A percentile compares a stretch with the other conserved stretches of the same genome.
Evolutionary conservation across 2,113 vertebrate species (phyloP).

Genomic region (Paracanthobrama guichenoti): DNA sequence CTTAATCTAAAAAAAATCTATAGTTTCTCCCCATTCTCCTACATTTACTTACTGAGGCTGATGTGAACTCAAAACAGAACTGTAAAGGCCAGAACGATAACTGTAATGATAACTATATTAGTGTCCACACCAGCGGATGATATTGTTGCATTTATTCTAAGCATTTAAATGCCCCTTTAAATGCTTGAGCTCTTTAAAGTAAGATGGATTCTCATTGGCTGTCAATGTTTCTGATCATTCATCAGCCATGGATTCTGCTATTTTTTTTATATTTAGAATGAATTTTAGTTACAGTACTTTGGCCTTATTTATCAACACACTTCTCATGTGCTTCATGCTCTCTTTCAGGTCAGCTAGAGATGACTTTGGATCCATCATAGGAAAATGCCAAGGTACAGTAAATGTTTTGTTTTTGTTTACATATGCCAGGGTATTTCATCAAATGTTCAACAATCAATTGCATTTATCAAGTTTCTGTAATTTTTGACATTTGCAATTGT

Average conservation of each 20-base stretch:
- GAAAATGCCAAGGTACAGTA: conserved; percentile 58
- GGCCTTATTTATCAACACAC: background rate
- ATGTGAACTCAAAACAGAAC: background rate
- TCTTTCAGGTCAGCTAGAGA: conserved; percentile 54
- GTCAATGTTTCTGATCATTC: no score
- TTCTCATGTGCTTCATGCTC: conserved; percentile 11
- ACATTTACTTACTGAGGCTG: background rate
- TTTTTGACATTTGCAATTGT: background rate
- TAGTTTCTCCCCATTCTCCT: background rate
- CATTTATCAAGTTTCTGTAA: background rate
- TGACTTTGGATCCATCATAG: conserved; percentile 59
- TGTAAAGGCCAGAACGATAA: background rate
- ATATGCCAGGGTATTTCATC: background rate
- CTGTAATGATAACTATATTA: no score
- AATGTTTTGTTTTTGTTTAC: background rate
- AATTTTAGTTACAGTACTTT: no score
- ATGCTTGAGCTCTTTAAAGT: no score
- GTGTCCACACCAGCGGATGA: no score
- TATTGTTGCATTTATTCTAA: no score
- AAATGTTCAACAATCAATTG: background rate
- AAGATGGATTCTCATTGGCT: no score
- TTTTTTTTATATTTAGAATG: no score
- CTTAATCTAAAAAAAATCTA: background rate
- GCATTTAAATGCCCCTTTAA: no score
- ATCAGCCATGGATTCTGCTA: no score